Base-by-base conservation (phyloP, 2,888 invertebrate species). In the Troilus luridus region DNA sequence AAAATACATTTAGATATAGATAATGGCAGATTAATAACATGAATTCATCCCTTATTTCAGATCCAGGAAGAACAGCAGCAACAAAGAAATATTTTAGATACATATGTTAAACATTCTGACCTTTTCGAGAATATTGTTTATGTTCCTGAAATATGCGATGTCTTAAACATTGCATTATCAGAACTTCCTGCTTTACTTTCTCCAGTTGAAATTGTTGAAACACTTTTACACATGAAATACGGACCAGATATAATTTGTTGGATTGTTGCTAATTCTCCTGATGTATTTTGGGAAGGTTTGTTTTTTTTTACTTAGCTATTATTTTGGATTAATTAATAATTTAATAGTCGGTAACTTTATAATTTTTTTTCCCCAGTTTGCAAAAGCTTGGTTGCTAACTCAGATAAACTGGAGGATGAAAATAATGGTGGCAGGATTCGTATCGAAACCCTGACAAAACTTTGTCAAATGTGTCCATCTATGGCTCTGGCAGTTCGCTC, bases 61-160 rank as follows among this genome's bases (percentile, higher is more conserved):
- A 88, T 92, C 41, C 92, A 92, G 90, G 92, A 92, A 88, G 92
- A 92, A 56, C 92, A 92, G 54, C 94, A 92, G 81, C 92, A 92
- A 95, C 94, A 93, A 94, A 93, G 96, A 91, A 91, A 92, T 92
- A 81, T 92, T 92, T 92, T 93, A 90, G 92, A 92, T 54, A 91
- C 91, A 11, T 94, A 94, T 92, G 95, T 97, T 64, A 98, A 97
- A 94, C 96, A 97, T 77, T 98, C 98, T 0, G 99, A 99, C 93
- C 95, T 99, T 59, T 98, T 99, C 94, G 99, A 99, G 93, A 98
- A 98, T 95, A 97, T 97, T 93, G 98, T 99, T 1, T 99, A 99
- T 94, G 95, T 98, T 93, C 98, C 98, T 94, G 99, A 99, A 94
- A 97, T 99, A 77, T 97, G 98, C 81, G 98, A 99, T 95, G 98